Conservation (phyloP, 1,140 invertebrate species). For the Ceratina calcarata region DNA sequence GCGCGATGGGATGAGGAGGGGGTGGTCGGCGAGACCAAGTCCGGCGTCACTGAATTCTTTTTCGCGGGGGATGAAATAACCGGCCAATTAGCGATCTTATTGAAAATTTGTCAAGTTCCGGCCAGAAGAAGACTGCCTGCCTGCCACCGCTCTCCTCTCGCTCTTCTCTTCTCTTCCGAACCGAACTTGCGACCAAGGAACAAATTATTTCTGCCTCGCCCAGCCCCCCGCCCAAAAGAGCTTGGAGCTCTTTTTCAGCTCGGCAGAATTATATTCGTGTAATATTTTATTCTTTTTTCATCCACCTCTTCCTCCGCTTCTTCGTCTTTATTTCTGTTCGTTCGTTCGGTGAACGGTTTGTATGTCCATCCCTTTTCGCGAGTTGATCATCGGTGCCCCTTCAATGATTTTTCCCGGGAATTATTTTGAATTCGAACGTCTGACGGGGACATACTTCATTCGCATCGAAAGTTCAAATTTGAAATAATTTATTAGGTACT, state of each 20-base stretch:
- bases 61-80: conserved; percentile 62
- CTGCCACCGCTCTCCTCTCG: neutral
- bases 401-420: neutral
- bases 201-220: conserved; percentile 54
- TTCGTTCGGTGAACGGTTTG: neutral
- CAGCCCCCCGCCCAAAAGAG: neutral
- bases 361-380: neutral
- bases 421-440: neutral
- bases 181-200: conserved; percentile 30
- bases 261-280: conserved; percentile 46
- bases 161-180: conserved; percentile 8
- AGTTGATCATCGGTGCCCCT: neutral
- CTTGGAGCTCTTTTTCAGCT: conserved; percentile 13
- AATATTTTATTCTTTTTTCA: conserved; percentile 13
- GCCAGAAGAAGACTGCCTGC: conserved; percentile 35
- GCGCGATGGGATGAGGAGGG: neutral
- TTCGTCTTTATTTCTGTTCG: neutral
- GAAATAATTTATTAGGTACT: too few relatives aligned
- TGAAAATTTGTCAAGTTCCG: conserved; percentile 68
- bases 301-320: neutral
- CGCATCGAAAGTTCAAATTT: too few relatives aligned
- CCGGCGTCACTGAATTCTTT: conserved; percentile 54
- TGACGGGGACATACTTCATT: too few relatives aligned
- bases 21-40: conserved; percentile 38
- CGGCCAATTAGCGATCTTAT: conserved; percentile 67